Conservation (phyloP, 1,140 invertebrate species). For the Tetragonula clypearis region DNA sequence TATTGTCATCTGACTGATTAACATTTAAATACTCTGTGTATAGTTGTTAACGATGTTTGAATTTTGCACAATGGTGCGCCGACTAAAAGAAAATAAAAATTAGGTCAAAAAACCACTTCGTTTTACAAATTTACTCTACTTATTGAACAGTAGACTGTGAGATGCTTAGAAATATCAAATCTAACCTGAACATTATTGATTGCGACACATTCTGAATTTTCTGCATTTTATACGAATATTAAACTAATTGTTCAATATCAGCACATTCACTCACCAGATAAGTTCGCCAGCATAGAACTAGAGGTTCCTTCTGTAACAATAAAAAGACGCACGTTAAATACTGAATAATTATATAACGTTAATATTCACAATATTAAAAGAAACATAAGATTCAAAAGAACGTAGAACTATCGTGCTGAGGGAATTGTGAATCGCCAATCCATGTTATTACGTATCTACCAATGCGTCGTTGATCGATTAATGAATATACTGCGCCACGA, state of each 20-base stretch:
- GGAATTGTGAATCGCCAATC: background rate
- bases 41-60: too few relatives aligned
- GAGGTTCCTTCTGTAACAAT: slow-evolving; percentile 73
- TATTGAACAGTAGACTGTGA: too few relatives aligned
- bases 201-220: too few relatives aligned
- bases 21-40: too few relatives aligned
- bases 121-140: too few relatives aligned
- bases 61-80: too few relatives aligned
- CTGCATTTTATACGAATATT: too few relatives aligned
- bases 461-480: background rate
- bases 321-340: background rate
- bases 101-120: too few relatives aligned
- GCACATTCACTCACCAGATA: slow-evolving; percentile 69
- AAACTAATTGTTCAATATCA: background rate
- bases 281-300: slow-evolving; percentile 78
- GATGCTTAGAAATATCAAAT: too few relatives aligned
- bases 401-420: background rate
- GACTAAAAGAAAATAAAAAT: too few relatives aligned
- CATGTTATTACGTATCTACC: background rate
- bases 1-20: too few relatives aligned
- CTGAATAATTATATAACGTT: background rate
- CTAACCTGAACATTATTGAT: too few relatives aligned
- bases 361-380: background rate
- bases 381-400: background rate
- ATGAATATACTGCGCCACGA: background rate